These are phyloP conservation scores for Myrmecophaga tridactyla DNA, from an alignment of 2,113 vertebrate species.

Conservation along the genomic window DNA sequence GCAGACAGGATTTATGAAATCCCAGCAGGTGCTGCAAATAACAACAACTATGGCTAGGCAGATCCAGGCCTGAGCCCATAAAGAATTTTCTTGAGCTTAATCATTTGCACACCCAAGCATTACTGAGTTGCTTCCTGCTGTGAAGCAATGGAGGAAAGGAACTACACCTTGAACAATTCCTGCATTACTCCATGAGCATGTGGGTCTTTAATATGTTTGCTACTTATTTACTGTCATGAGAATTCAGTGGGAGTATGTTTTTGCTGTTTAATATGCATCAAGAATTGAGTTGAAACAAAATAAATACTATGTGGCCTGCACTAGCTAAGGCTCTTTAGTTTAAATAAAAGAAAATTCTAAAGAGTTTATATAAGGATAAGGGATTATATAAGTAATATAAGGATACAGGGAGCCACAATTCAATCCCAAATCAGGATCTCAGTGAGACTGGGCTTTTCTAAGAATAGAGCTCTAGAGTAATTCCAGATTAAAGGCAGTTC, in stretches of 20 bases:
- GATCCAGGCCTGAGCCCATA: neutral
- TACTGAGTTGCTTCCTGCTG: neutral
- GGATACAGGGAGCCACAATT: neutral
- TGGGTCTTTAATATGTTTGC: neutral
- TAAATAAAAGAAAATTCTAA: neutral
- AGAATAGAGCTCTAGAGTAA: neutral
- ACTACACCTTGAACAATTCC: neutral
- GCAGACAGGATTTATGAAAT: neutral
- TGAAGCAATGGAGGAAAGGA: neutral
- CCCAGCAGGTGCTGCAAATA: neutral
- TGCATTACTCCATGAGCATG: neutral
- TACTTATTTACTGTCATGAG: neutral
- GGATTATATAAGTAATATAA: neutral
- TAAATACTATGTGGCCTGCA: neutral
- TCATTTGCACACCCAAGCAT: neutral
- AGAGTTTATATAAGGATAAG: too few species aligned
- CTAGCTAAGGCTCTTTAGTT: neutral
- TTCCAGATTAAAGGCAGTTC: neutral
- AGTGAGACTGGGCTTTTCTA: neutral
- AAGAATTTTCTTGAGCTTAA: neutral
- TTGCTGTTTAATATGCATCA: neutral
- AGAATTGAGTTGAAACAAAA: neutral
- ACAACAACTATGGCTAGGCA: neutral
- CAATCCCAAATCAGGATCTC: neutral
- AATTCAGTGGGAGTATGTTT: neutral